phyloP scores from a whole-genome alignment of 2,113 vertebrate species.

The Elephas maximus region DNA sequence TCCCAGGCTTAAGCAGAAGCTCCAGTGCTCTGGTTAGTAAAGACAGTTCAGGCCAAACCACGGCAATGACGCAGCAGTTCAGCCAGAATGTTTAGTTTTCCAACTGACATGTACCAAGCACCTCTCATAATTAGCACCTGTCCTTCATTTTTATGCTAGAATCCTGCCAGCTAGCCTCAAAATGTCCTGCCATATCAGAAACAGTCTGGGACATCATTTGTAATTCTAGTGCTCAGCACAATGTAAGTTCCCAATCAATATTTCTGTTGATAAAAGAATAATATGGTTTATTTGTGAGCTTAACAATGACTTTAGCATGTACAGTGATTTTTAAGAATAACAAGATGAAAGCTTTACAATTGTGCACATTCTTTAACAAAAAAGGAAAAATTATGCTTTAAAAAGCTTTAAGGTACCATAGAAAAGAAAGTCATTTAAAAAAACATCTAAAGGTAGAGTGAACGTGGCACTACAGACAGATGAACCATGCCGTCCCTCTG shows the following conservation, averaged over 20 bases:
- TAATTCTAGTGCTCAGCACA: background rate
- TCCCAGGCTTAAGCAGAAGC: background rate
- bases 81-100: background rate
- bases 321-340: background rate
- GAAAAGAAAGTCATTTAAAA: conserved; percentile 43
- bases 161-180: rapidly evolving
- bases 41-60: too few species aligned
- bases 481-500: too few species aligned
- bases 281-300: background rate
- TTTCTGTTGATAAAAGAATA: background rate
- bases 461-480: too few species aligned
- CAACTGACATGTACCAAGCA: rapidly evolving
- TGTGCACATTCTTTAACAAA: background rate
- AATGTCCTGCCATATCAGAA: background rate
- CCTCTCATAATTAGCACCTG: rapidly evolving
- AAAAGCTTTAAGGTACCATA: background rate
- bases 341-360: conserved; percentile 1
- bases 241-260: rapidly evolving
- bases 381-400: background rate
- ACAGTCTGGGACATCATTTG: background rate
- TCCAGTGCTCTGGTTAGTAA: background rate
- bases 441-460: background rate
- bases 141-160: too few species aligned
- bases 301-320: background rate
- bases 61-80: rapidly evolving